A percentile compares a stretch with the other conserved stretches of the same genome.
Conservation (phyloP, 2,888 invertebrate genomes). For the Cyclophora punctaria region DNA sequence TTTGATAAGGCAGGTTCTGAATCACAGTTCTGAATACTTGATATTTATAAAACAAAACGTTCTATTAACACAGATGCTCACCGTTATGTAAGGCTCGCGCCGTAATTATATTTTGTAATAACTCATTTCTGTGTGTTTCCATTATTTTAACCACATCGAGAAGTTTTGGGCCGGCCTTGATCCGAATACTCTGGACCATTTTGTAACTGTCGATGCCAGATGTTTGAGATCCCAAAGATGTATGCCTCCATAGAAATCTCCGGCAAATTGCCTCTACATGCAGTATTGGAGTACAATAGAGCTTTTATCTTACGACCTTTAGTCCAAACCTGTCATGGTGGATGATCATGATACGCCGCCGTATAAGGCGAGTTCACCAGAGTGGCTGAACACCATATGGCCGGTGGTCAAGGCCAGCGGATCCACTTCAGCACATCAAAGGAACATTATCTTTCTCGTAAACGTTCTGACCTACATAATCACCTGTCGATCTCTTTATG, state of each 20-base stretch:
- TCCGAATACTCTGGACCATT: slow-evolving; percentile 1
- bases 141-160: slow-evolving; percentile 9
- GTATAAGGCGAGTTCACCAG: slow-evolving; percentile 41
- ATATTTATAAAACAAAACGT: slow-evolving; percentile 36
- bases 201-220: not conserved
- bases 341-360: slow-evolving; percentile 39
- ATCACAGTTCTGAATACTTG: slow-evolving; percentile 17
- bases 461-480: slow-evolving; percentile 34
- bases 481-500: slow-evolving; percentile 26
- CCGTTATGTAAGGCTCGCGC: slow-evolving; percentile 47
- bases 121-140: slow-evolving; percentile 9
- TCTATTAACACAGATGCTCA: slow-evolving; percentile 67
- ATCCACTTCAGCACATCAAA: slow-evolving; percentile 36
- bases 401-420: slow-evolving; percentile 50
- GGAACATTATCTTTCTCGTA: slow-evolving; percentile 35
- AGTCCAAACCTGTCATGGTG: slow-evolving; percentile 16
- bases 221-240: too few relatives aligned
- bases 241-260: too few relatives aligned
- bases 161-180: too few relatives aligned
- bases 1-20: slow-evolving; percentile 2
- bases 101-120: slow-evolving; percentile 51
- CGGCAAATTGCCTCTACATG: too few relatives aligned
- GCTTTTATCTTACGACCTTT: not conserved
- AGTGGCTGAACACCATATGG: slow-evolving; percentile 47
- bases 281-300: too few relatives aligned